A percentile compares a stretch with the other conserved stretches of the same genome.
Conservation (phyloP, 2,113 vertebrate genomes). For the Arothron firmamentum region DNA sequence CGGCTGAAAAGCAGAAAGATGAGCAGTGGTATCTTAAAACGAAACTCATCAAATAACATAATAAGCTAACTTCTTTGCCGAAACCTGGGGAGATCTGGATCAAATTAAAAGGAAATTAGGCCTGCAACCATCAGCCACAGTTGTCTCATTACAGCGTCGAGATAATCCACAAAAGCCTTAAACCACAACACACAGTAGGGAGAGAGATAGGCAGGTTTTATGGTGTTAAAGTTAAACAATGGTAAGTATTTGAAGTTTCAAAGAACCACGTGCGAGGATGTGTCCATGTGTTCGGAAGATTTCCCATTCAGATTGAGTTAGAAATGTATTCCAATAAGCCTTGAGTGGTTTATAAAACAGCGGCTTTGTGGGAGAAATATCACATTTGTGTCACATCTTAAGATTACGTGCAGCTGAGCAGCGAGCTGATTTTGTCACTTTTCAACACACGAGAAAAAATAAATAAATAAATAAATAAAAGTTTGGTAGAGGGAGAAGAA, state of each 20-base stretch:
- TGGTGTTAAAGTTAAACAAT: slow-evolving; percentile 57
- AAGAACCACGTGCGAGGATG: slow-evolving; percentile 41
- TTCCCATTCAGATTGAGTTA: slow-evolving; percentile 53
- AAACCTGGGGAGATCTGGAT: slow-evolving; percentile 69
- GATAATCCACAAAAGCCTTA: slow-evolving; percentile 72
- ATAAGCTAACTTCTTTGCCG: slow-evolving; percentile 65
- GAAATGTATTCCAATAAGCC: slow-evolving; percentile 65
- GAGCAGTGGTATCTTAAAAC: slow-evolving; percentile 60
- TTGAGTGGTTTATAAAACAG: slow-evolving; percentile 67
- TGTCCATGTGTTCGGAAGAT: slow-evolving; percentile 57
- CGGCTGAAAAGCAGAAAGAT: slow-evolving; percentile 62
- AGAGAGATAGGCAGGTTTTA: slow-evolving; percentile 44
- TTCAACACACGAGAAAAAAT: slow-evolving; percentile 51
- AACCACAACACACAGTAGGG: slow-evolving; percentile 46
- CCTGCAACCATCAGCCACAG: slow-evolving; percentile 65
- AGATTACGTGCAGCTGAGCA: slow-evolving; percentile 67
- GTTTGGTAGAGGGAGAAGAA: slow-evolving; percentile 21
- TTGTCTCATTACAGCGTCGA: slow-evolving; percentile 68
- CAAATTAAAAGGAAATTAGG: slow-evolving; percentile 74
- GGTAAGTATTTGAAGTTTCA: slow-evolving; percentile 32
- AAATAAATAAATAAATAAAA: not conserved
- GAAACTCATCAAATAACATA: slow-evolving; percentile 70
- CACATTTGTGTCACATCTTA: slow-evolving; percentile 69
- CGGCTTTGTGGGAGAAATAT: slow-evolving; percentile 53
- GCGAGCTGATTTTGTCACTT: slow-evolving; percentile 62